A percentile compares a stretch with the other conserved stretches of the same genome.
phyloP scores from a whole-genome alignment of 2,888 invertebrate species.

The Cactoblastis cactorum region DNA sequence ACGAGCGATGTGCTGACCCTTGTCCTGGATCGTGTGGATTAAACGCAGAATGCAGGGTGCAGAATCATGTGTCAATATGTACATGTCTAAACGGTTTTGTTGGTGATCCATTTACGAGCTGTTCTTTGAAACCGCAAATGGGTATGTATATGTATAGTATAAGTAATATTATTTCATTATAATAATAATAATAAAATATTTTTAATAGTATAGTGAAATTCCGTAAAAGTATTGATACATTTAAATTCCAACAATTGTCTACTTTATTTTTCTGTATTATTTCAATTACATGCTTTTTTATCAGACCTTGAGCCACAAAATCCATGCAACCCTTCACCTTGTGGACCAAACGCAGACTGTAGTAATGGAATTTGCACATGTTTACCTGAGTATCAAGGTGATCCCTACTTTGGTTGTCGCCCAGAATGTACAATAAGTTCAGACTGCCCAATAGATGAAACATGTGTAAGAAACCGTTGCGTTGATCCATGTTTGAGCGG shows the following conservation, averaged over 20 bases:
- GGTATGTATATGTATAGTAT: no score
- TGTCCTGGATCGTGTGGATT: slow-evolving; percentile 88
- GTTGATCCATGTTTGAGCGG: slow-evolving; percentile 84
- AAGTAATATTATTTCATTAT: no score
- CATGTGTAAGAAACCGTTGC: slow-evolving; percentile 85
- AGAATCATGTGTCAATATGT: slow-evolving; percentile 88
- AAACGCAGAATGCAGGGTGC: slow-evolving; percentile 85
- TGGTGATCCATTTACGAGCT: slow-evolving; percentile 88
- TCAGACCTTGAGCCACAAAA: slow-evolving; percentile 57
- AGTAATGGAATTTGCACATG: slow-evolving; percentile 81
- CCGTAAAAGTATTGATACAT: no score
- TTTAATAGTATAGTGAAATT: no score
- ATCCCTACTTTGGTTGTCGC: slow-evolving; percentile 84
- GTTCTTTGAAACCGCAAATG: slow-evolving; percentile 77
- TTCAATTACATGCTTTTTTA: slow-evolving; percentile 17
- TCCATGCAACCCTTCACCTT: slow-evolving; percentile 83
- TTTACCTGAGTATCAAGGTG: slow-evolving; percentile 80
- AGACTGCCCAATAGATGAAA: slow-evolving; percentile 84
- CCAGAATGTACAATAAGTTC: slow-evolving; percentile 87
- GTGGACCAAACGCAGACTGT: slow-evolving; percentile 82
- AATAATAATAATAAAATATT: no score
- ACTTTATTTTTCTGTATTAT: background rate
- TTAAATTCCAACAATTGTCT: no score
- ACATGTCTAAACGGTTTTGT: slow-evolving; percentile 84
- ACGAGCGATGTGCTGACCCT: slow-evolving; percentile 86